Evolutionary conservation across 2,888 invertebrate genomes (phyloP).

Genomic region (Malthinus flaveolus): DNA sequence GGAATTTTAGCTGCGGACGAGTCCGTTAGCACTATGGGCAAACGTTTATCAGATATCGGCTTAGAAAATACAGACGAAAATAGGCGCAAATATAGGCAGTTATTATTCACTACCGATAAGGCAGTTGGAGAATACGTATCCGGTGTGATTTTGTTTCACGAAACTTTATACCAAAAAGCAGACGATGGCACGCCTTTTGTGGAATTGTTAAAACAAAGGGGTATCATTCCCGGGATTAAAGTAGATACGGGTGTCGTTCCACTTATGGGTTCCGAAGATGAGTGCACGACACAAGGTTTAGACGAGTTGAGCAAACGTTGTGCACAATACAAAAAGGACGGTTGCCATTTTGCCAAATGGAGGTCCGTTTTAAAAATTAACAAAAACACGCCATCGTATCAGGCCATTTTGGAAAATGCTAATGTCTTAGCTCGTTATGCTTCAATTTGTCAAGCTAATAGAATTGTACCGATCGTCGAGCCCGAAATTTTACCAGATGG

Average conservation of each 20-base stretch:
- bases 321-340: slow-evolving; percentile 64
- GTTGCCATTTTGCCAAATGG: slow-evolving; percentile 70
- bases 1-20: slow-evolving; percentile 98
- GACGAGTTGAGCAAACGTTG: slow-evolving; percentile 64
- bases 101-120: slow-evolving; percentile 61
- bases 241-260: slow-evolving; percentile 68
- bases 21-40: slow-evolving; percentile 88
- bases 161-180: slow-evolving; percentile 69
- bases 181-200: slow-evolving; percentile 60
- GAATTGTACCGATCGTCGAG: slow-evolving; percentile 72
- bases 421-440: slow-evolving; percentile 67
- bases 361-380: slow-evolving; percentile 63
- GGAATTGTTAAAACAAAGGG: slow-evolving; percentile 57
- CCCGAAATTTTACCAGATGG: slow-evolving; percentile 64
- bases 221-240: slow-evolving; percentile 64
- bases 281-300: slow-evolving; percentile 89
- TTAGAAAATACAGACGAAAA: slow-evolving; percentile 92
- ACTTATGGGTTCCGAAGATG: slow-evolving; percentile 65
- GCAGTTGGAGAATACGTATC: slow-evolving; percentile 59
- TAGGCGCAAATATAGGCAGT: slow-evolving; percentile 69
- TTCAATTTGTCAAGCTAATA: slow-evolving; percentile 62
- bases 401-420: slow-evolving; percentile 63
- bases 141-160: slow-evolving; percentile 69
- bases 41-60: slow-evolving; percentile 82
- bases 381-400: slow-evolving; percentile 59